Evolutionary conservation across 2,888 invertebrate genomes (phyloP), one percentile per base, ranked within the genome.

Genomic region (Dione juno): DNA sequence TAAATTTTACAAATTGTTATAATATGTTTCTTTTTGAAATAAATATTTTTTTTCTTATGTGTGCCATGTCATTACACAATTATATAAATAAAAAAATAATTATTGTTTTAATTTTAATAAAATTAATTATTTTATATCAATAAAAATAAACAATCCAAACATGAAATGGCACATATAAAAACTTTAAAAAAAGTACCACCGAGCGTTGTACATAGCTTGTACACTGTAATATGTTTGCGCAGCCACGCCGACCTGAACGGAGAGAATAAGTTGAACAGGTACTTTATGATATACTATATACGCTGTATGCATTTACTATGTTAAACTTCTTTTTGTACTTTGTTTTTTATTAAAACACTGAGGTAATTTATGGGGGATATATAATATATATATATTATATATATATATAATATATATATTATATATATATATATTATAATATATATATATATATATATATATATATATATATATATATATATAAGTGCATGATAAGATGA

Each of bases 241-340:
- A 93, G 93, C 89, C 91, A 92, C 80, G 84, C 90, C 90, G 93
- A 92, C 86, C 81, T 93, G 85, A 93, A 93, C 82, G 93, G 93
- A 82, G 93, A 93, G 84, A 91, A 93, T 93, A 93, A 92, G 79
- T 92, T 93, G 81, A 93, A 93, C 93, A 93, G 93, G 93, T 93
- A 93, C 83, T 86, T 96, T 65, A 97, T 90, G 41, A 14, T 21
- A 61, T 61, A 61, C 6, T 16, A 28, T 43, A 28, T 45, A 35
- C 28, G 45, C 43, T 43, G 16, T 61, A 61, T 10, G 43, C 61
- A 28, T 43, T 21, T 28, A 61, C 14, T 45, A 45, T 35, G 16
- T 14, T 10, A 2, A n/a, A 14, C 21, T 43, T 43, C 59, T 45
- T 45, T 61, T 45, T 45, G n/a, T 61, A 35, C 45, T 61, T 45